Evolutionary conservation across 2,113 vertebrate genomes (phyloP), one percentile per base, ranked within the genome.

Genomic region (Aphyosemion australe): DNA sequence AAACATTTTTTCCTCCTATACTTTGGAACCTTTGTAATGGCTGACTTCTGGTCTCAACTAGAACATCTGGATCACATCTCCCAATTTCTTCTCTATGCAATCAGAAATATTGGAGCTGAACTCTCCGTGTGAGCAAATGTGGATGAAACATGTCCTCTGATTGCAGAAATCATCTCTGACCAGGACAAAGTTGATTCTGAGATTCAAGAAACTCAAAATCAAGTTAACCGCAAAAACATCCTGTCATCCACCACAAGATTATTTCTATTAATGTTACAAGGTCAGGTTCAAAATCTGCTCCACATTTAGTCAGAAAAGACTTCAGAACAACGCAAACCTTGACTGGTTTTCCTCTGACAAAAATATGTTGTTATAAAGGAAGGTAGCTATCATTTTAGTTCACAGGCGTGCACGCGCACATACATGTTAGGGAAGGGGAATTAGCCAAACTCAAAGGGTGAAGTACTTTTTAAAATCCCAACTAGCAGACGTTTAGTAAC

Each of bases 21-120:
- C 60, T 72, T 65, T 54, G 26, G 16, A 76, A 79, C 43, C 49
- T 89, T 93, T 93, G 93, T 93, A 93, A 92, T 89, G 89, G 88
- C 82, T 76, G 58, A 90, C 91, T 91, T 93, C 94, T 96, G 95
- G 83, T 94, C 95, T 92, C 91, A 89, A 94, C 96, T 94, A 93
- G 82, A 87, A 90, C 94, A 94, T 94, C 92, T 94, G 95, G 89
- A 95, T 95, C 89, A 73, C 74, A 93, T 95, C 91, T 94, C 80
- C 75, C 50, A 9, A 13, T n/a, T 54, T 69, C 78, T 73, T 82
- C 86, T 88, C 76, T 69, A 73, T 85, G 85, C 90, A 93, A 92
- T 91, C 92, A 92, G 89, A 62, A 86, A 79, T 83, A 91, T 79
- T 76, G 82, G 71, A 72, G 81, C 53, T n/a, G 41, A 58, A 57